These are phyloP conservation scores for Pleuronectes platessa DNA, from an alignment of 2,113 vertebrate species.

Conservation along the genomic window DNA sequence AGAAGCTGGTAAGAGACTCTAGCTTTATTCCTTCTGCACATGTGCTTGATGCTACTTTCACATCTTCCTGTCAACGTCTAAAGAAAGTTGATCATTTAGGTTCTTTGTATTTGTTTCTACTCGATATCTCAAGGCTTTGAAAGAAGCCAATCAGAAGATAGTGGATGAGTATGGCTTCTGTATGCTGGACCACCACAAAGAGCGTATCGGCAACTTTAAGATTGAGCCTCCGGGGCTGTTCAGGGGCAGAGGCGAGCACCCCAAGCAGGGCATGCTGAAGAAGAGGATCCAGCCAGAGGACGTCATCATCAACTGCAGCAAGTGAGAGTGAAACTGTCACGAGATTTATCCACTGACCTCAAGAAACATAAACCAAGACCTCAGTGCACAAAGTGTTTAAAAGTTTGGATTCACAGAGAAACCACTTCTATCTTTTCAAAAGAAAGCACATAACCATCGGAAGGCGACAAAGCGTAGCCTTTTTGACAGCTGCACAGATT, in stretches of 20 bases:
- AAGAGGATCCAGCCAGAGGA: conserved; percentile 82
- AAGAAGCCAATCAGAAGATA: conserved; percentile 79
- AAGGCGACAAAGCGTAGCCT: too few relatives aligned
- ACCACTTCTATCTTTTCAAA: background rate
- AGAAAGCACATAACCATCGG: background rate
- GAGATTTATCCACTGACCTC: background rate
- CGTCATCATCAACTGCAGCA: conserved; percentile 80
- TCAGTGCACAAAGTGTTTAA: background rate
- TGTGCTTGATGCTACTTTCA: background rate
- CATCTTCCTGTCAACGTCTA: background rate
- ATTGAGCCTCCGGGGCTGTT: conserved; percentile 79
- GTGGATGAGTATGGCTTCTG: conserved; percentile 81
- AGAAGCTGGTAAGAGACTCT: conserved; percentile 75
- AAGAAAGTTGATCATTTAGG: background rate
- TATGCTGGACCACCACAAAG: conserved; percentile 72
- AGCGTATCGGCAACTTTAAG: conserved; percentile 81
- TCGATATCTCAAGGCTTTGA: conserved; percentile 59
- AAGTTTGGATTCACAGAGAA: background rate
- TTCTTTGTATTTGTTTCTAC: background rate
- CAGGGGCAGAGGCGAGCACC: conserved; percentile 77
- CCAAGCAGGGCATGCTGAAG: conserved; percentile 83
- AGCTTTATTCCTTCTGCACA: background rate
- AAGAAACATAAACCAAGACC: background rate
- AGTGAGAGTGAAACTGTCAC: conserved; percentile 49
- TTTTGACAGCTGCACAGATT: too few relatives aligned